Evolutionary conservation across 2,888 invertebrate species (phyloP).

Genomic region (Lycophotia porphyrea): DNA sequence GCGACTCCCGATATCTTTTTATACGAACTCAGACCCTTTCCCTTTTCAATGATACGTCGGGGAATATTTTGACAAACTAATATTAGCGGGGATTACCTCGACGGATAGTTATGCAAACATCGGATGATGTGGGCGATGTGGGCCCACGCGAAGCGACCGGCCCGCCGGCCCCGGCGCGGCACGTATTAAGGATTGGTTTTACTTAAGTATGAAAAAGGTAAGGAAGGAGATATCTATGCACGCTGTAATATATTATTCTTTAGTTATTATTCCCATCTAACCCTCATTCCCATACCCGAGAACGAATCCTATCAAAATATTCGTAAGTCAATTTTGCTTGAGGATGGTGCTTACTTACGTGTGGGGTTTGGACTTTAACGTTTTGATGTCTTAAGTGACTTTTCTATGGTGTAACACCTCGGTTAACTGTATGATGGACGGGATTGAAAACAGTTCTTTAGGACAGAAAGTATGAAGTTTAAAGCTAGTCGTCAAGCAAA

Average conservation of each 20-base stretch:
- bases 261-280: conserved; percentile 40
- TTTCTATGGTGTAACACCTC: not conserved
- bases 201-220: conserved; percentile 60
- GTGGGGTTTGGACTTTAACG: not conserved
- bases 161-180: not conserved
- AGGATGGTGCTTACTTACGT: not conserved
- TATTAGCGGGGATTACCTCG: conserved; percentile 70
- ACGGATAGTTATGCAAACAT: conserved; percentile 69
- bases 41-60: conserved; percentile 71
- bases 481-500: not conserved
- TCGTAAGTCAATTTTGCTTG: conserved; percentile 26
- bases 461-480: not conserved
- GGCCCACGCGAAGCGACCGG: conserved; percentile 2
- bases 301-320: conserved; percentile 48
- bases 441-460: not conserved
- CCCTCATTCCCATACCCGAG: conserved; percentile 41
- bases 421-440: not conserved
- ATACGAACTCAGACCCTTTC: conserved; percentile 64
- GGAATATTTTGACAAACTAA: conserved; percentile 75
- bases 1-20: conserved; percentile 64
- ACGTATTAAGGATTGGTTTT: conserved; percentile 50
- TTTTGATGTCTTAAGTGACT: conserved; percentile 1
- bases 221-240: conserved; percentile 40
- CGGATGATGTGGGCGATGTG: conserved; percentile 32
- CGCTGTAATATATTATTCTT: conserved; percentile 45